These are phyloP conservation scores for Marronus borbonicus DNA, from an alignment of 2,888 invertebrate genomes.

Conservation along the genomic window DNA sequence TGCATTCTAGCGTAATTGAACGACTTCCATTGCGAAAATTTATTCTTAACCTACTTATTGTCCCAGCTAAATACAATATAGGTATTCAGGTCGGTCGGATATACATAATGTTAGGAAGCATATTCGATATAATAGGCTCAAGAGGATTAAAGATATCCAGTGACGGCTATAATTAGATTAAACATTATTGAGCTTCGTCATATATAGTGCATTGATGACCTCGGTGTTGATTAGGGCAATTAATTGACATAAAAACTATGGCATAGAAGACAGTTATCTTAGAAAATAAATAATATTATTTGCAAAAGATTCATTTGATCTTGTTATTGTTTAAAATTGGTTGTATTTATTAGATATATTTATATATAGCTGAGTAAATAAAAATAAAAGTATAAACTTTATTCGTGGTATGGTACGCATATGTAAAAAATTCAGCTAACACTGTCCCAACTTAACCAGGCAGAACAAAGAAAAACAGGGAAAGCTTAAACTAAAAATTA, in stretches of 20 bases:
- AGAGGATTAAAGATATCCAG: constrained; percentile 26
- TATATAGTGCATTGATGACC: background rate
- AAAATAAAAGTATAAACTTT: too few relatives aligned
- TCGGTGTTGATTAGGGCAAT: constrained; percentile 24
- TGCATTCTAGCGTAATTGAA: constrained; percentile 10
- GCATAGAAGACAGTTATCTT: background rate
- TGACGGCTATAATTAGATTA: constrained; percentile 30
- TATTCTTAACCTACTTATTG: constrained; percentile 22
- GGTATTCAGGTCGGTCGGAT: constrained; percentile 6
- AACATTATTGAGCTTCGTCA: constrained; percentile 15
- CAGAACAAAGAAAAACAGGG: too few relatives aligned
- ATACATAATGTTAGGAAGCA: background rate
- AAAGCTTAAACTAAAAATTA: too few relatives aligned
- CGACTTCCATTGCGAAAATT: constrained; percentile 8
- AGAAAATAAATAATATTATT: too few relatives aligned
- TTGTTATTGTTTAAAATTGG: too few relatives aligned
- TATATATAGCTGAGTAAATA: too few relatives aligned
- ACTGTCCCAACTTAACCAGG: too few relatives aligned
- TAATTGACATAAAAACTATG: constrained; percentile 13
- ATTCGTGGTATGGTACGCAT: too few relatives aligned
- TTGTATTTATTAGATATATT: too few relatives aligned
- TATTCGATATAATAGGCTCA: constrained; percentile 3
- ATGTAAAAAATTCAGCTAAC: too few relatives aligned
- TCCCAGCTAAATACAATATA: background rate
- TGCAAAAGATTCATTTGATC: too few relatives aligned